Conservation (phyloP, 2,113 vertebrate species). For the Ceyx margarethae region DNA sequence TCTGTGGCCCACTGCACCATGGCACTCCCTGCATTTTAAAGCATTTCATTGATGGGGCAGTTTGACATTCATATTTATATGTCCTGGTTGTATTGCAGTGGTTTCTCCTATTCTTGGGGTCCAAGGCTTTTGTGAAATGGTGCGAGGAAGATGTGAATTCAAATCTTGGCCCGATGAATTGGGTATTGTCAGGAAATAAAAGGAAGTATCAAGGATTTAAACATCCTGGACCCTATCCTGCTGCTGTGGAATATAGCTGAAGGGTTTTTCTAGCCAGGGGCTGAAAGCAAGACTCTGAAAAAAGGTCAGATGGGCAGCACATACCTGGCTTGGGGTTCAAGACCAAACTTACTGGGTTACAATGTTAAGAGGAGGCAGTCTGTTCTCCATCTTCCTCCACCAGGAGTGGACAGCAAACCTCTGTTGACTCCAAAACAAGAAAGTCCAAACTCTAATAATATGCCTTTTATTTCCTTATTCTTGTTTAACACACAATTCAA, state of each 20-base stretch:
- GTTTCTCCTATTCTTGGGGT: conserved; percentile 62
- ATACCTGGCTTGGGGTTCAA: conserved; percentile 2
- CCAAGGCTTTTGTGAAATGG: conserved; percentile 63
- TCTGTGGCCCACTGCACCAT: conserved; percentile 64
- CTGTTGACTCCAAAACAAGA: background rate
- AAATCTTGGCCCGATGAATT: conserved; percentile 59
- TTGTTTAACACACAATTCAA: background rate
- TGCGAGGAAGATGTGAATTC: conserved; percentile 60
- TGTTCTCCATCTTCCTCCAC: background rate
- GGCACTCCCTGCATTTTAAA: conserved; percentile 71
- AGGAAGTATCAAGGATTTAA: conserved; percentile 56
- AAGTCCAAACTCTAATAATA: conserved; percentile 1
- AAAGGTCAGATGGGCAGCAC: conserved; percentile 44
- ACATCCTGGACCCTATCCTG: conserved; percentile 20
- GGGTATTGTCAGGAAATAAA: conserved; percentile 56
- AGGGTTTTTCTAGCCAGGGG: background rate
- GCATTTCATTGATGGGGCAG: conserved; percentile 64
- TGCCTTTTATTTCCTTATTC: background rate
- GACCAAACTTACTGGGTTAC: background rate
- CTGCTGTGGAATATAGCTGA: background rate
- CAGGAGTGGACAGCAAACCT: background rate
- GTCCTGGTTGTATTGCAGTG: conserved; percentile 62
- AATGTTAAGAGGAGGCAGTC: background rate
- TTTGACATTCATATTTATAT: conserved; percentile 81
- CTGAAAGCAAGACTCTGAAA: conserved; percentile 8